Base-by-base conservation (phyloP, 2,888 invertebrate genomes). In the Eremobia ochroleuca region DNA sequence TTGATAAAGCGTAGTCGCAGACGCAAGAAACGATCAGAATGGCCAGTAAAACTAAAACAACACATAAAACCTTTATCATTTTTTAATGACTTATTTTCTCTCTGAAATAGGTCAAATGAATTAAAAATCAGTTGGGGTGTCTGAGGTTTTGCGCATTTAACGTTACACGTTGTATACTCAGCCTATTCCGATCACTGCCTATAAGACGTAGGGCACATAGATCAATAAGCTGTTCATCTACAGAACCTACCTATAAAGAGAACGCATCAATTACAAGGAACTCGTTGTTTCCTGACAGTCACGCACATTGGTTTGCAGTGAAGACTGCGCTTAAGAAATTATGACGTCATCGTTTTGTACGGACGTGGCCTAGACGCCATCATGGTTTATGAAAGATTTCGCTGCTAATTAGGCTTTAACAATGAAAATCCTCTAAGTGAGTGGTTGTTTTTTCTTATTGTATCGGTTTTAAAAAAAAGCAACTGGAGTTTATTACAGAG, bases 281-380 rank as follows among this genome's bases (percentile, higher is more conserved):
- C 73, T 77, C 71, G 77, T 73, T 76, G 64, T 43, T 46, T 18
- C 55, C 52, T 64, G 77, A 72, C 86, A 77, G 71, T n/a, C 84
- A 86, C 83, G 86, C 83, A 86, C 58, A 62, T 15, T 66, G 61
- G 43, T 76, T 68, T 66, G 34, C 58, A 71, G 40, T 77, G 67
- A 82, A 62, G 73, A 61, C 74, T 70, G 3, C 28, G 49, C 70
- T 66, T 69, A 15, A 75, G 62, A 67, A 82, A 82, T 83, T 76
- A 71, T 75, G 62, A 62, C 72, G 69, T 86, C 73, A 76, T 61
- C n/a, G 28, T 31, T 55, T 59, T 46, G 58, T n/a, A 40, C 8
- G 21, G 55, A 58, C 25, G 49, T 65, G 11, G 15, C 15, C 11
- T 31, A 31, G 11, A n/a, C 25, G 28, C 11, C 2, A 31, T 49